These are phyloP conservation scores for Salarias fasciatus DNA, from an alignment of 2,797 vertebrate species.

Conservation along the genomic window DNA sequence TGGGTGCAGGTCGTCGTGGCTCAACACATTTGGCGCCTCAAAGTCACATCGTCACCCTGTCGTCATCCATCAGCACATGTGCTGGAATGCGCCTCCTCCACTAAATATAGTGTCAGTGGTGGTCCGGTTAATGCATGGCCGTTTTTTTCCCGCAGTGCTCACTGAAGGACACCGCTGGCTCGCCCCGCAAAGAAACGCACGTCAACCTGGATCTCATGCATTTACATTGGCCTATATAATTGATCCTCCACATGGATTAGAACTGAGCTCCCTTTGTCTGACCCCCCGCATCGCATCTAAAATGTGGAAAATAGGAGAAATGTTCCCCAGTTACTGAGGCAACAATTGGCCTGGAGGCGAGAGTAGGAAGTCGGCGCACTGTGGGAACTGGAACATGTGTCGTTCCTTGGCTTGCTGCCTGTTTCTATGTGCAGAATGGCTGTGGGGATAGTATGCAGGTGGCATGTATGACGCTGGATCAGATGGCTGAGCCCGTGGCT, in stretches of 20 bases:
- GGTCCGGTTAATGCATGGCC: conserved; percentile 64
- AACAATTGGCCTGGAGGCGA: conserved; percentile 27
- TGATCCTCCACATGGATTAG: conserved; percentile 12
- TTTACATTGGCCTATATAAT: conserved; percentile 43
- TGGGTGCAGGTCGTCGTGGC: conserved; percentile 61
- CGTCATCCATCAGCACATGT: conserved; percentile 79
- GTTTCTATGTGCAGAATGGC: conserved; percentile 44
- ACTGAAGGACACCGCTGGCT: conserved; percentile 65
- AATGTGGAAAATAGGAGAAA: conserved; percentile 41
- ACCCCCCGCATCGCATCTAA: conserved; percentile 3
- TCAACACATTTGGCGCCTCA: conserved; percentile 75
- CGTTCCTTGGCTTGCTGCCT: conserved; percentile 50
- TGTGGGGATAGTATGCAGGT: conserved; percentile 45
- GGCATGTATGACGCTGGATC: conserved; percentile 39
- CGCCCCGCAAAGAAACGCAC: conserved; percentile 22
- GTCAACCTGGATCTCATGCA: conserved; percentile 42
- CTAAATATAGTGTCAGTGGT: conserved; percentile 79
- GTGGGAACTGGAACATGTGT: conserved; percentile 57
- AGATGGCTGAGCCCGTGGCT: conserved; percentile 34
- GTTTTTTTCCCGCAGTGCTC: conserved; percentile 52
- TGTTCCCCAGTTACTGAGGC: conserved; percentile 10
- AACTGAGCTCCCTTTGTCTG: conserved; percentile 29
- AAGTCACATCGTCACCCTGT: conserved; percentile 80
- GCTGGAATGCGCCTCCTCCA: conserved; percentile 69
- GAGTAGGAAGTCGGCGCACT: conserved; percentile 23